phyloP scores from a whole-genome alignment of 2,797 vertebrate species.

The Ctenosaura bakeri region DNA sequence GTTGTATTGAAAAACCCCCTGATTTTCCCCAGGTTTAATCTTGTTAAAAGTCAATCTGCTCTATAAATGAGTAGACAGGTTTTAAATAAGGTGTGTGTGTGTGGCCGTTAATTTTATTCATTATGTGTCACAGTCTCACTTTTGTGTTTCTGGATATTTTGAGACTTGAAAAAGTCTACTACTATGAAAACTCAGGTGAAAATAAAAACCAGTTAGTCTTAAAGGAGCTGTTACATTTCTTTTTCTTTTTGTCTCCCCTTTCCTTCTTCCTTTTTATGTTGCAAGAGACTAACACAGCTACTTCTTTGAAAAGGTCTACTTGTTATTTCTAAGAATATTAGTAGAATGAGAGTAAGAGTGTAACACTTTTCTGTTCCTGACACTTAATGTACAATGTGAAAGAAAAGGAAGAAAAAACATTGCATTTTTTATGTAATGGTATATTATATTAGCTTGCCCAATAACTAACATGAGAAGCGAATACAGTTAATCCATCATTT shows the following conservation, averaged over 20 bases:
- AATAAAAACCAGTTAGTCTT: too few relatives aligned
- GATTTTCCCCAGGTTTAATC: neutral
- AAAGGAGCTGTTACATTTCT: too few relatives aligned
- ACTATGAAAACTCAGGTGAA: too few relatives aligned
- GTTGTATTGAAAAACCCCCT: neutral
- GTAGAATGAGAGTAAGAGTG: neutral
- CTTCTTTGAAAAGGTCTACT: neutral
- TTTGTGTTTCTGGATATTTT: neutral
- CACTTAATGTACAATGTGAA: neutral
- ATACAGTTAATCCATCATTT: neutral
- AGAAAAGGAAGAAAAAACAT: neutral
- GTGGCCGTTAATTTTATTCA: too few relatives aligned
- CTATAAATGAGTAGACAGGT: neutral
- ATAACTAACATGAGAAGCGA: neutral
- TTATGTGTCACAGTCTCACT: neutral
- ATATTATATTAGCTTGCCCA: neutral
- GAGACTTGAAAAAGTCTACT: neutral
- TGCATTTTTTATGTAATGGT: neutral
- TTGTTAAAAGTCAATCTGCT: neutral
- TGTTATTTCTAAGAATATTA: conserved; percentile 4
- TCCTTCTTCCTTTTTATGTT: too few relatives aligned
- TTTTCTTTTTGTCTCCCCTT: too few relatives aligned
- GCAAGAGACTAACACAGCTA: too few relatives aligned
- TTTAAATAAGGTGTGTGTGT: accelerated
- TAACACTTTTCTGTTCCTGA: neutral